Base-by-base conservation (phyloP, 1,140 invertebrate species). In the Chironomus striatipennis region DNA sequence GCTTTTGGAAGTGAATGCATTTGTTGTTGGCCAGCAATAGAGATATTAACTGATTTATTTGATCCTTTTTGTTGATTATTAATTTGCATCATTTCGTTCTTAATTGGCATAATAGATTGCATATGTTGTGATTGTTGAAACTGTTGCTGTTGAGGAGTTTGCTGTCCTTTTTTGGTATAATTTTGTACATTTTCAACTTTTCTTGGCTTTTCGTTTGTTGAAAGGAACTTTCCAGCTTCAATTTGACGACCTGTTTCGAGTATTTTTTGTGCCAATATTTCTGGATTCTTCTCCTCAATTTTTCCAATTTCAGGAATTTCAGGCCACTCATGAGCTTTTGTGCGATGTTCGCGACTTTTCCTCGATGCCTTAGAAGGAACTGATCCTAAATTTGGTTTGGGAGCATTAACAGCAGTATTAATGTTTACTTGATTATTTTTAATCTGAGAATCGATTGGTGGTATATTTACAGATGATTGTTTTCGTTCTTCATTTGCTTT, bases 281-380 rank as follows among this genome's bases (percentile, higher is more conserved):
- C 93, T 0, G 93, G 94, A 85, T 95, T 95, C 78, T 94, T 93
- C 78, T 95, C 94, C 78, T 95, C 91, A 75, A 95, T 96, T 82
- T 94, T 95, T 2, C 90, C 93, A 42, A 95, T 88, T 77, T 94
- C 92, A 0, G 93, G 93, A 24, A 96, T 91, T 77, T 94, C 92
- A 0, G 93, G 93, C 93, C 93, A 95, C 79, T 95, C 93, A 81
- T 95, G 93, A 1, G 91, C 93, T 3, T 92, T 84, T 2, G 90
- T 89, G 2, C 92, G 86, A 75, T 89, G 87, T 74, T 93, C 91
- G 24, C 91, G 84, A 57, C 85, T 87, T 79, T 92, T 92, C 1
- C 91, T 85, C 0, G 83, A 80, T 0, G 85, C 81, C 76, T 87
- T 86, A 1, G 76, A 79, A 74, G 81, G 82, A 9, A 83, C 12